Percentiles rank a stretch among this genome's conserved stretches.
Evolutionary conservation across 2,113 vertebrate species (phyloP).

Genomic region (Anarhynchus alexandrinus): DNA sequence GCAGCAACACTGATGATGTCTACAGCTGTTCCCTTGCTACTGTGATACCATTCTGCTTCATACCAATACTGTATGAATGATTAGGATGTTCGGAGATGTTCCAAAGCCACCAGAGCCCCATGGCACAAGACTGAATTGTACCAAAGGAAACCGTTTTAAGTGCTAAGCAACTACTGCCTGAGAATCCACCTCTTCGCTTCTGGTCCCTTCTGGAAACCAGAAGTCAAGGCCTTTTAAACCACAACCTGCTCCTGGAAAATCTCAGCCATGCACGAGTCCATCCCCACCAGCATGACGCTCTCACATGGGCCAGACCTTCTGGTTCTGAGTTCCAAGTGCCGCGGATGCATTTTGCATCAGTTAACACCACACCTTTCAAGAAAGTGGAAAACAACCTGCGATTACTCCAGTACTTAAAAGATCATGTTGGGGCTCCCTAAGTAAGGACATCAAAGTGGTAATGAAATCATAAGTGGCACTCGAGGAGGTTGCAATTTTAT

Average conservation of each 20-base stretch:
- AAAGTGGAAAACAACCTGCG: background rate
- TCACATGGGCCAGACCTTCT: background rate
- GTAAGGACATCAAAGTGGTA: background rate
- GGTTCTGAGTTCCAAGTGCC: background rate
- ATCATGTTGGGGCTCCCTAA: background rate
- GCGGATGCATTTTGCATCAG: background rate
- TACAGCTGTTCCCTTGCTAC: background rate
- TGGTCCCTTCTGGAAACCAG: background rate
- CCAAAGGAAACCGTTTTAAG: background rate
- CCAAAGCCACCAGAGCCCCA: background rate
- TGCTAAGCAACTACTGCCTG: background rate
- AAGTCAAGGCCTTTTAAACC: background rate
- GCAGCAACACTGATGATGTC: background rate
- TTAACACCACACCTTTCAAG: background rate
- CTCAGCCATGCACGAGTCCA: background rate
- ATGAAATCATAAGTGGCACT: background rate
- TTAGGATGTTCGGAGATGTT: background rate
- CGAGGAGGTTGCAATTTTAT: background rate
- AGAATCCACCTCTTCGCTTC: background rate
- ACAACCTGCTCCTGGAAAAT: background rate
- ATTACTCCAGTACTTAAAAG: background rate
- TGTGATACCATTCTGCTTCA: background rate
- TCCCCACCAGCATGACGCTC: background rate
- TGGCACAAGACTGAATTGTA: background rate
- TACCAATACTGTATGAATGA: background rate